Conservation (phyloP, 2,888 invertebrate species). For the Malacosoma neustria region DNA sequence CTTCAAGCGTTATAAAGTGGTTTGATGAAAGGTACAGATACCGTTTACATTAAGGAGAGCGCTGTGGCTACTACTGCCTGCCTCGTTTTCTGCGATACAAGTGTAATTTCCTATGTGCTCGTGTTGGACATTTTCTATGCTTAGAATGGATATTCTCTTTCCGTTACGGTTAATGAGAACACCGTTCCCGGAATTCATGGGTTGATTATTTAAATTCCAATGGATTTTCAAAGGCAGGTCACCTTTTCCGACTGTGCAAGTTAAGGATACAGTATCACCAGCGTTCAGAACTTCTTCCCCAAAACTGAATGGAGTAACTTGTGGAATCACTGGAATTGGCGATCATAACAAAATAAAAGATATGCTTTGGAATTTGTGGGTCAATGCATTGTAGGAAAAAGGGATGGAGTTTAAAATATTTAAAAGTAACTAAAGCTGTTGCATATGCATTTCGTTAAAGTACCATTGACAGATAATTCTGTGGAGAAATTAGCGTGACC, state of each 20-base stretch:
- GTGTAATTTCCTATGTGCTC: conserved; percentile 78
- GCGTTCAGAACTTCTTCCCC: conserved; percentile 83
- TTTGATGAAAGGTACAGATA: conserved; percentile 31
- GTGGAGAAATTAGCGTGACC: conserved; percentile 79
- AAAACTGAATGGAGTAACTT: conserved; percentile 86
- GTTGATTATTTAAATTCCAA: conserved; percentile 79
- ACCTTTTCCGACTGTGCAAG: conserved; percentile 82
- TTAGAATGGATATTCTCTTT: conserved; percentile 80
- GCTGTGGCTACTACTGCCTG: conserved; percentile 77
- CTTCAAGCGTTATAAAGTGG: conserved; percentile 17
- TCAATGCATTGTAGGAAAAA: conserved; percentile 1
- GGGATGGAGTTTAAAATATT: conserved; percentile 5
- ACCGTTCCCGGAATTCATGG: conserved; percentile 69
- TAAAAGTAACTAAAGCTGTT: conserved; percentile 4
- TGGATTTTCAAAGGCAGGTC: conserved; percentile 81
- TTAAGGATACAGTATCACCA: conserved; percentile 81
- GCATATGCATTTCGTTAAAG: conserved; percentile 8
- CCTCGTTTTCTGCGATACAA: conserved; percentile 78
- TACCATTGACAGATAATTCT: conserved; percentile 83
- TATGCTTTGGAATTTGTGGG: not conserved
- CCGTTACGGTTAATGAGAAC: conserved; percentile 76
- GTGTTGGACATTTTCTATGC: conserved; percentile 76
- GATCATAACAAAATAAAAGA: not conserved
- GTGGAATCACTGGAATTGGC: conserved; percentile 79
- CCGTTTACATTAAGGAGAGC: conserved; percentile 82